Percentiles rank a stretch among this genome's conserved stretches.
These are phyloP conservation scores for Botia kubotai DNA, from an alignment of 2,797 vertebrate genomes.

Conservation along the genomic window DNA sequence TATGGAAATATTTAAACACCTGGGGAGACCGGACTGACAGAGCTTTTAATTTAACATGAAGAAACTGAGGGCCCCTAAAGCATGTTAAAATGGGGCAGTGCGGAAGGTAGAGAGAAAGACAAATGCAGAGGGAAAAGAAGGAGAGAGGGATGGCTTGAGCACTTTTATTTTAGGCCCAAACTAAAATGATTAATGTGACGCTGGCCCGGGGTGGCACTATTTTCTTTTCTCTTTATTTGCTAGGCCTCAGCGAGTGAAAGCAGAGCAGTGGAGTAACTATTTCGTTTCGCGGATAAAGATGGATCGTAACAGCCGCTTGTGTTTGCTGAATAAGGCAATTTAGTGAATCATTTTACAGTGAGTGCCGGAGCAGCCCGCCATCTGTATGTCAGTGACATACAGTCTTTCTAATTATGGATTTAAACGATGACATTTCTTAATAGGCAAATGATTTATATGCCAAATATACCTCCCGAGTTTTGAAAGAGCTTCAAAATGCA, in stretches of 20 bases:
- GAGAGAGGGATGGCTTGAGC: conserved; percentile 23
- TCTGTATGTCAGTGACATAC: background rate
- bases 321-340: conserved; percentile 18
- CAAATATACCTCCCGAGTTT: conserved; percentile 7
- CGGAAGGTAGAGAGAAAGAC: conserved; percentile 32
- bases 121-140: conserved; percentile 46
- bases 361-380: background rate
- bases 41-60: conserved; percentile 59
- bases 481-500: background rate
- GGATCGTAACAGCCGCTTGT: background rate
- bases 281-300: conserved; percentile 19
- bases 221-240: conserved; percentile 29
- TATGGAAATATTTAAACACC: conserved; percentile 43
- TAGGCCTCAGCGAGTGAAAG: background rate
- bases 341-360: conserved; percentile 11
- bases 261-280: conserved; percentile 22
- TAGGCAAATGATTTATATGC: background rate
- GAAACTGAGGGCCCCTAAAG: conserved; percentile 51
- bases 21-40: conserved; percentile 53
- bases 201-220: conserved; percentile 53
- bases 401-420: conserved; percentile 30
- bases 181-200: conserved; percentile 70
- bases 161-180: conserved; percentile 59
- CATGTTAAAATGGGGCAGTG: conserved; percentile 50
- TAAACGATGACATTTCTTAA: conserved; percentile 8